Conservation (phyloP, 2,113 vertebrate genomes). For the Numida meleagris region DNA sequence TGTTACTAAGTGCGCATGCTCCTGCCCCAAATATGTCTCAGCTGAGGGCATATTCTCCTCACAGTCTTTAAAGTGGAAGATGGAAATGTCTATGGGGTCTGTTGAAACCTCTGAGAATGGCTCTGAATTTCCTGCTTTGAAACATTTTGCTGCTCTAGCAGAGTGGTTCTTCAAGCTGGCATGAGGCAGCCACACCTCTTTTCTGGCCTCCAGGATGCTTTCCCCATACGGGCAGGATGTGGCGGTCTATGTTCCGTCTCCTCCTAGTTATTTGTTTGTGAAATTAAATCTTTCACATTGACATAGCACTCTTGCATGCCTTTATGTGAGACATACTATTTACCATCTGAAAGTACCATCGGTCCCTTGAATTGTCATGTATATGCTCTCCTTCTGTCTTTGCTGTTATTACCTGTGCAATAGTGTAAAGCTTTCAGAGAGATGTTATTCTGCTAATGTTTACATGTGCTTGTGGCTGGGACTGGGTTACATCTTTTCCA, state of each 20-base stretch:
- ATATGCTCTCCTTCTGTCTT: rapidly evolving
- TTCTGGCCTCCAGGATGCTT: conserved; percentile 23
- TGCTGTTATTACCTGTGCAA: background rate
- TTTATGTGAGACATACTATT: background rate
- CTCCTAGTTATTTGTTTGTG: conserved; percentile 48
- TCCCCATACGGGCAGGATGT: conserved; percentile 64
- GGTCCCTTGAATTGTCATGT: background rate
- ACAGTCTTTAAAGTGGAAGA: conserved; percentile 31
- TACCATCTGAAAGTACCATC: background rate
- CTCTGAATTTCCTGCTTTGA: conserved; percentile 51
- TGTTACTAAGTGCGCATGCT: conserved; percentile 28
- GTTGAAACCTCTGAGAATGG: conserved; percentile 19
- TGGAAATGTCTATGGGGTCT: background rate
- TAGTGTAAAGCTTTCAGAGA: background rate
- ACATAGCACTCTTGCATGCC: background rate
- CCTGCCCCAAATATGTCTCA: conserved; percentile 31
- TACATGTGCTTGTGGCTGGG: background rate
- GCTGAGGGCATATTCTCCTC: background rate
- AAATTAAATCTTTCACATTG: background rate
- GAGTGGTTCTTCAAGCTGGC: background rate
- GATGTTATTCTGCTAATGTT: background rate
- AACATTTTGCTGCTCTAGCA: conserved; percentile 41
- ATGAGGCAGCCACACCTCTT: conserved; percentile 56
- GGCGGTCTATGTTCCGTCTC: conserved; percentile 19
- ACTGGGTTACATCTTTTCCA: background rate